Evolutionary conservation across 2,888 invertebrate species (phyloP).

Genomic region (Teinopalpus imperialis): DNA sequence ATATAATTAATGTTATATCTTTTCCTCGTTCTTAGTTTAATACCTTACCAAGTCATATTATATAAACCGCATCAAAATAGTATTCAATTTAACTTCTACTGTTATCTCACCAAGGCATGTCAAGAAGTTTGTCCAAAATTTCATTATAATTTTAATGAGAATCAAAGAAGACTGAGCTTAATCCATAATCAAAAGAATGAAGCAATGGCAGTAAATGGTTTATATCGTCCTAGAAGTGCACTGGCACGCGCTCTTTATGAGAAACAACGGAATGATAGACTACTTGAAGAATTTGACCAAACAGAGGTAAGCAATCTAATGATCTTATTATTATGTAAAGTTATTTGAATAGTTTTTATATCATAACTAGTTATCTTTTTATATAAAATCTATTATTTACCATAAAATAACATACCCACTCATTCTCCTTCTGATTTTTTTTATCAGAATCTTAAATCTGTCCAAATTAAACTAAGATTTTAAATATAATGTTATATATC

Average conservation of each 20-base stretch:
- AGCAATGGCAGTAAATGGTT: constrained; percentile 64
- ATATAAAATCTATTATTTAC: no score
- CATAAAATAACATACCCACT: not conserved
- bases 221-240: constrained; percentile 86
- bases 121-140: constrained; percentile 43
- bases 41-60: constrained; percentile 37
- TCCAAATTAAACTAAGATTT: no score
- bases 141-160: constrained; percentile 29
- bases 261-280: constrained; percentile 86
- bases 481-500: no score
- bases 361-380: no score
- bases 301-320: constrained; percentile 80
- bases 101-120: constrained; percentile 56
- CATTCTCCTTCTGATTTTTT: no score
- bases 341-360: no score
- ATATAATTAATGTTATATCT: constrained; percentile 24
- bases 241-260: constrained; percentile 87
- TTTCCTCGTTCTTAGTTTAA: constrained; percentile 28
- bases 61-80: constrained; percentile 37
- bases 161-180: constrained; percentile 24
- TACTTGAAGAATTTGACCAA: constrained; percentile 85
- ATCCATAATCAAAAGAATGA: constrained; percentile 30
- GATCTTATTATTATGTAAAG: constrained; percentile 6
- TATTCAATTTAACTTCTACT: constrained; percentile 47
- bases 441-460: no score